phyloP scores from a whole-genome alignment of 2,888 invertebrate species.

The Nebria brevicollis region DNA sequence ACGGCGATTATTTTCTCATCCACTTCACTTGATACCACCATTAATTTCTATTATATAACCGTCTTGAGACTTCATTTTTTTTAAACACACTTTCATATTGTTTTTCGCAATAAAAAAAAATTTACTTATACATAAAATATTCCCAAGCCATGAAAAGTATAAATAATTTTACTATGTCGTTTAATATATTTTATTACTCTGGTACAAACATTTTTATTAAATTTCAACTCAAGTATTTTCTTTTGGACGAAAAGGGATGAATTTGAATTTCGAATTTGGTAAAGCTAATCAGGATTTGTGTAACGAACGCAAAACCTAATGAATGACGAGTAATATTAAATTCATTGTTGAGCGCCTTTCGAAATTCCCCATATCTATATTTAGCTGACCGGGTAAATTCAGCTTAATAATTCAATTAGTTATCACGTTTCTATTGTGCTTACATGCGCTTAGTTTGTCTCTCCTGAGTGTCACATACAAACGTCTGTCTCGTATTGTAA shows the following conservation, averaged over 20 bases:
- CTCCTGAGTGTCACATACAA: not conserved
- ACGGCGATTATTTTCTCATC: not conserved
- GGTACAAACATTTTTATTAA: too few species aligned
- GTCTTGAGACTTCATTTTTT: not conserved
- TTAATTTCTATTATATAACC: constrained; percentile 2
- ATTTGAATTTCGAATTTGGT: too few species aligned
- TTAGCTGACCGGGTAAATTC: not conserved
- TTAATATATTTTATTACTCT: too few species aligned
- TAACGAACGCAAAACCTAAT: not conserved
- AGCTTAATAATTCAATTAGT: not conserved
- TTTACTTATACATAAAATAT: too few species aligned
- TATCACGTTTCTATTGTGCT: not conserved
- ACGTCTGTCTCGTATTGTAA: not conserved
- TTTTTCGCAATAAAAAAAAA: not conserved
- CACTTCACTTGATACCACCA: constrained; percentile 8
- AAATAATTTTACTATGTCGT: too few species aligned
- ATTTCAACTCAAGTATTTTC: too few species aligned
- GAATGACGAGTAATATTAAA: not conserved
- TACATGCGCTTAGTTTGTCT: not conserved
- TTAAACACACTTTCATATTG: not conserved
- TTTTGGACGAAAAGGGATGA: too few species aligned
- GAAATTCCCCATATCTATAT: not conserved
- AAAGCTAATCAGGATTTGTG: too few species aligned
- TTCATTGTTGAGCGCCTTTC: not conserved
- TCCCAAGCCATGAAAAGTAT: not conserved